These are phyloP conservation scores for Enteromius treurensis DNA, from an alignment of 2,797 vertebrate genomes.

Conservation along the genomic window DNA sequence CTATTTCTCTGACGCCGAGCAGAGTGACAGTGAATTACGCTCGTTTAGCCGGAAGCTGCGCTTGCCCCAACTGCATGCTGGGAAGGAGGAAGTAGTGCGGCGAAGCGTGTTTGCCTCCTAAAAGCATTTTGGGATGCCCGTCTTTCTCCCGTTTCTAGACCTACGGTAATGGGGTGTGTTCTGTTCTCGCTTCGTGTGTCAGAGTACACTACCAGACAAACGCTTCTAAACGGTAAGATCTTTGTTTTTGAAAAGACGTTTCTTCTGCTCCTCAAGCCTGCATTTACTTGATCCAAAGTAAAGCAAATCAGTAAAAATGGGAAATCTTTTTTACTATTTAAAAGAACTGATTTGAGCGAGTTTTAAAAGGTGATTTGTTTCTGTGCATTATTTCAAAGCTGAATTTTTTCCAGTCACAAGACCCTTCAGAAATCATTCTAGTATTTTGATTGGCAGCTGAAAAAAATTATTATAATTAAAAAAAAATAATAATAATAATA, in stretches of 20 bases:
- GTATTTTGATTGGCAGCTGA: background rate
- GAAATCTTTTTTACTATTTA: background rate
- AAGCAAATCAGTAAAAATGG: background rate
- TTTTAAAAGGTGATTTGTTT: background rate
- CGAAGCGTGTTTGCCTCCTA: conserved; percentile 93
- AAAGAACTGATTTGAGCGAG: background rate
- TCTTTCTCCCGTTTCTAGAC: background rate
- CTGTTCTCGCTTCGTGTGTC: conserved; percentile 7
- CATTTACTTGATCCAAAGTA: background rate
- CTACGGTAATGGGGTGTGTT: background rate
- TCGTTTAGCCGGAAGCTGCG: conserved; percentile 77
- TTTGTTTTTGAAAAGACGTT: background rate
- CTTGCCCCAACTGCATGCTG: conserved; percentile 83
- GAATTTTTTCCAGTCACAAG: too few relatives aligned
- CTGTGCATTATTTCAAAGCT: background rate
- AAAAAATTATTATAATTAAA: too few relatives aligned
- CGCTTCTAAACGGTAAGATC: too few relatives aligned
- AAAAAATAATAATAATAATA: too few relatives aligned
- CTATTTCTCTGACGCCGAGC: conserved; percentile 92
- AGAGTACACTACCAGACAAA: background rate
- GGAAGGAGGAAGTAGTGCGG: conserved; percentile 89
- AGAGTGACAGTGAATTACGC: conserved; percentile 86
- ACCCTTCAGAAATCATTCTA: background rate
- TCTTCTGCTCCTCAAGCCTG: background rate
- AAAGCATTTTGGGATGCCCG: conserved; percentile 49